Evolutionary conservation across 2,113 vertebrate species (phyloP).

Genomic region (Carlito syrichta): DNA sequence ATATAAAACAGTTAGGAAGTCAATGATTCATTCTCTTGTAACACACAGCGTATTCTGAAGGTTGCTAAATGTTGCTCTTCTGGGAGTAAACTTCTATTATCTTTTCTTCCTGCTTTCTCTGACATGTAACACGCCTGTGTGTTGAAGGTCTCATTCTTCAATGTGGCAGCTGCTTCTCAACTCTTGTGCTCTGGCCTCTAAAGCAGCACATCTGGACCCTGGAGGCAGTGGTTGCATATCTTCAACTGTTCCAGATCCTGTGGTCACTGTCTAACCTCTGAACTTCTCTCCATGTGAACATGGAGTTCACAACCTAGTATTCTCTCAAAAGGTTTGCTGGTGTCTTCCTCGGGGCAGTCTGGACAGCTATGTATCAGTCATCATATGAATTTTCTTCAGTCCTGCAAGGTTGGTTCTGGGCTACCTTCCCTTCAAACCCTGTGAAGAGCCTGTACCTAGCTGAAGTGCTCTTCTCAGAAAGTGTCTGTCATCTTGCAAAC

Average conservation of each 20-base stretch:
- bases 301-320: fast-evolving
- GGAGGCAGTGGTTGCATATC: fast-evolving
- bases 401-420: neutral
- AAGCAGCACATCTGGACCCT: neutral
- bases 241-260: too few species aligned
- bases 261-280: neutral
- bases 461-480: neutral
- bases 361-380: neutral
- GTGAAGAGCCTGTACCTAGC: neutral
- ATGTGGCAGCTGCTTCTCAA: neutral
- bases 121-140: too few species aligned
- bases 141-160: too few species aligned
- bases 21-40: neutral
- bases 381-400: fast-evolving
- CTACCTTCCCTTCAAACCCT: neutral
- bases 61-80: neutral
- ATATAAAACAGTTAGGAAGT: fast-evolving
- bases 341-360: neutral
- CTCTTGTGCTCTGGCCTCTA: neutral
- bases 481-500: neutral
- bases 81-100: fast-evolving
- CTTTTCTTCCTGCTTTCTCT: neutral
- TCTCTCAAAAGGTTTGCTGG: neutral
- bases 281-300: fast-evolving
- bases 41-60: neutral